A percentile compares a stretch with the other conserved stretches of the same genome.
Conservation (phyloP, 2,888 invertebrate species). For the Rugalucina vietnamica region DNA sequence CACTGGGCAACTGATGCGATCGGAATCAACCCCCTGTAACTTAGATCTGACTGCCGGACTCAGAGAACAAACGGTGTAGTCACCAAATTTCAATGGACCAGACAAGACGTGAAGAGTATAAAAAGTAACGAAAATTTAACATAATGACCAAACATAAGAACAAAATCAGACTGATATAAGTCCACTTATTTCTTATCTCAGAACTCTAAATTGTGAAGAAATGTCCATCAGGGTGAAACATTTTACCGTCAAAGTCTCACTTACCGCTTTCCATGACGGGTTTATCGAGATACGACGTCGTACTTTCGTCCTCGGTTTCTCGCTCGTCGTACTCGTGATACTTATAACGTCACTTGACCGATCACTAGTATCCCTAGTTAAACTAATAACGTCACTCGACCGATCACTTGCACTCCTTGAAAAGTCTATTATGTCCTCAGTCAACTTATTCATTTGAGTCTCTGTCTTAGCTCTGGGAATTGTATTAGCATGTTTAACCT, state of each 20-base stretch:
- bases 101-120: too few species aligned
- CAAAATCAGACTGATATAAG: too few species aligned
- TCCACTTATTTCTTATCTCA: too few species aligned
- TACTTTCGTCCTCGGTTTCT: conserved; percentile 13
- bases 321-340: not conserved
- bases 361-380: not conserved
- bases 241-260: conserved; percentile 14
- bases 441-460: not conserved
- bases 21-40: too few species aligned
- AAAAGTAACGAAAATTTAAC: too few species aligned
- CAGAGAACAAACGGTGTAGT: too few species aligned
- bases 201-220: too few species aligned
- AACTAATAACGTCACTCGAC: not conserved
- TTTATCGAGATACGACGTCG: conserved; percentile 50
- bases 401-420: not conserved
- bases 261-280: conserved; percentile 58
- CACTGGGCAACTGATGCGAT: too few species aligned
- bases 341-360: not conserved
- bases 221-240: too few species aligned
- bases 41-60: too few species aligned
- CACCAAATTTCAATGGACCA: too few species aligned
- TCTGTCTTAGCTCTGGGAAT: not conserved
- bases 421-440: not conserved
- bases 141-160: too few species aligned
- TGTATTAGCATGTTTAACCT: not conserved